Evolutionary conservation across 1,140 invertebrate genomes (phyloP), one percentile per base, ranked within the genome.

Genomic region (Lordiphosa stackelbergi): DNA sequence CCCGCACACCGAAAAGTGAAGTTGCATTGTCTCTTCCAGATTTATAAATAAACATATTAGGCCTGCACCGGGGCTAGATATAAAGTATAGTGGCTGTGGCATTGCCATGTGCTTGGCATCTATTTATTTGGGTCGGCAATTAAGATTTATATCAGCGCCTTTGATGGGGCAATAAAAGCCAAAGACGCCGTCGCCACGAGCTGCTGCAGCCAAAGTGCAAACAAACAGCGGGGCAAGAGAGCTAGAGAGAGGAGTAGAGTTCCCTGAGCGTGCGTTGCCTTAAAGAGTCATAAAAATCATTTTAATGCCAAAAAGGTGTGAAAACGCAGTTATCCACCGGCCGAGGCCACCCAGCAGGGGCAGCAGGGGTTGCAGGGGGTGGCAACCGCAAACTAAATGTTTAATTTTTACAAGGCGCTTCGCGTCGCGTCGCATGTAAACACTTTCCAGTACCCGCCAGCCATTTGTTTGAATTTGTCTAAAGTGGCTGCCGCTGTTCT

Each of bases 111-210:
- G 75, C 55, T 59, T 35, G 48, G 51, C 77, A 63, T 83, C 75
- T 84, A 84, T 83, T 83, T 83, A 83, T 83, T 83, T 84, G 77
- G 77, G 77, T 84, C 73, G 77, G 78, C 77, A 84, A 83, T 83
- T 83, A 83, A 83, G 77, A 83, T 83, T 83, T 77, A 64, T 84
- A 83, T 83, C 77, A 57, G 57, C 66, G 54, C 56, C 68, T 75
- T 81, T 81, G 75, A 83, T 72, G 77, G 63, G 73, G 78, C 77
- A 62, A 81, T 83, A 83, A 81, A 79, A 63, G 51, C 55, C 62
- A 31, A 73, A 72, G 72, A 68, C 43, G 57, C 49, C 72, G 66
- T 31, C 28, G 28, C 28, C 28, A 31, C 68, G 51, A 57, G 28
- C 13, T 46, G 65, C 71, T 69, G 72, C 71, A 74, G 66, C 66